These are phyloP conservation scores for Phrynosoma blainvillii DNA, from an alignment of 2,113 vertebrate species.

Conservation along the genomic window DNA sequence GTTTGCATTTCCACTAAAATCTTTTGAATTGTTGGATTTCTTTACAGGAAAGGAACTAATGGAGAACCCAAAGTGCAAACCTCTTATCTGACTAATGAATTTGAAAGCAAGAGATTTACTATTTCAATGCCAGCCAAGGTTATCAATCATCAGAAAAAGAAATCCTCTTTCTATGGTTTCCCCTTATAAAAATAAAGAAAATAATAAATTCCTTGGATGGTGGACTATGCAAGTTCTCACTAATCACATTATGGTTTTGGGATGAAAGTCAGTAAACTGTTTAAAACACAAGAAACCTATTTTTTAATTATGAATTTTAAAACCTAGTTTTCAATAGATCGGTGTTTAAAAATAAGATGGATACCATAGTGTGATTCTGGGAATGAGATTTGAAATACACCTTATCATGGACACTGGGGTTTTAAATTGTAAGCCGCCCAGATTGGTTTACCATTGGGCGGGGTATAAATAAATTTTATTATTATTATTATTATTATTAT, in stretches of 20 bases:
- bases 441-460: too few species aligned
- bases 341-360: not conserved
- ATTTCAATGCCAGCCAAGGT: conserved; percentile 20
- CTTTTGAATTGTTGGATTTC: conserved; percentile 63
- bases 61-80: conserved; percentile 39
- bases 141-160: not conserved
- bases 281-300: conserved; percentile 32
- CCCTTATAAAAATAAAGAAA: conserved; percentile 20
- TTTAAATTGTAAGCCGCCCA: too few species aligned
- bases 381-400: not conserved
- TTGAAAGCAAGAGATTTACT: conserved; percentile 31
- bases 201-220: not conserved
- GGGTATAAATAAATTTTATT: too few species aligned
- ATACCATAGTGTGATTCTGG: not conserved
- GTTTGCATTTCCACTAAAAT: conserved; percentile 66
- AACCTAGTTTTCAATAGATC: not conserved
- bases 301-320: not conserved
- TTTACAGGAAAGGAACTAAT: conserved; percentile 59
- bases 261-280: conserved; percentile 50
- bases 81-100: conserved; percentile 35
- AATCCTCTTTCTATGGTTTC: conserved; percentile 5
- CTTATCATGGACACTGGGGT: not conserved
- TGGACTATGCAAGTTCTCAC: not conserved
- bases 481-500: too few species aligned
- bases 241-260: conserved; percentile 38